A percentile compares a stretch with the other conserved stretches of the same genome.
Evolutionary conservation across 2,113 vertebrate genomes (phyloP).

Genomic region (Chlorodrepanis virens): DNA sequence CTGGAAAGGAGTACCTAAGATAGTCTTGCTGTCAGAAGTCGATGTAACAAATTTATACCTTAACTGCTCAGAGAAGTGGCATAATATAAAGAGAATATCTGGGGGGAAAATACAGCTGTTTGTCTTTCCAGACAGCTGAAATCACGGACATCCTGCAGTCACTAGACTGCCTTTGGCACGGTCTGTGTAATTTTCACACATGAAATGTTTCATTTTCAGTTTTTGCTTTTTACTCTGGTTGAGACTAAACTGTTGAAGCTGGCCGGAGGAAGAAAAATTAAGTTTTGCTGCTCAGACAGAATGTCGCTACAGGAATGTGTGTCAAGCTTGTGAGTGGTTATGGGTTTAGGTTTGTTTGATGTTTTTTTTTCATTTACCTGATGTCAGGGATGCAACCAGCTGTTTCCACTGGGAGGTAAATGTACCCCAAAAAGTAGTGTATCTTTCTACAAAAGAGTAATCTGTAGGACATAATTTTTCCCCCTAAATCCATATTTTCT

Average conservation of each 20-base stretch:
- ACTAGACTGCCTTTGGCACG: not conserved
- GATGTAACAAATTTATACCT: not conserved
- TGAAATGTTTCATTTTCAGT: not conserved
- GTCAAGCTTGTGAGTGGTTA: not conserved
- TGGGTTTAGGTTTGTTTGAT: not conserved
- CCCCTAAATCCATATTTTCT: not conserved
- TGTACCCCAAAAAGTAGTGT: not conserved
- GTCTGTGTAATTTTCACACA: not conserved
- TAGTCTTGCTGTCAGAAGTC: not conserved
- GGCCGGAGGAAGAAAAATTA: not conserved
- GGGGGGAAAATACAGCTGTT: not conserved
- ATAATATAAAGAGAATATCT: not conserved
- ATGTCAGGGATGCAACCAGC: not conserved
- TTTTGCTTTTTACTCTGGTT: not conserved
- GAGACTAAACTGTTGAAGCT: not conserved
- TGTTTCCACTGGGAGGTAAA: not conserved
- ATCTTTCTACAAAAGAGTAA: not conserved
- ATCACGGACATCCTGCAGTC: fast-evolving
- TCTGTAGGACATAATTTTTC: not conserved
- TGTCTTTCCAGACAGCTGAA: not conserved
- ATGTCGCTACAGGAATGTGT: not conserved
- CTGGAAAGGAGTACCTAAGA: not conserved
- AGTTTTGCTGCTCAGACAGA: not conserved
- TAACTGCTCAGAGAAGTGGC: not conserved
- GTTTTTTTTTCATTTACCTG: not conserved